A percentile compares a stretch with the other conserved stretches of the same genome.
Conservation (phyloP, 2,888 invertebrate genomes). For the Crocallis elinguaria region DNA sequence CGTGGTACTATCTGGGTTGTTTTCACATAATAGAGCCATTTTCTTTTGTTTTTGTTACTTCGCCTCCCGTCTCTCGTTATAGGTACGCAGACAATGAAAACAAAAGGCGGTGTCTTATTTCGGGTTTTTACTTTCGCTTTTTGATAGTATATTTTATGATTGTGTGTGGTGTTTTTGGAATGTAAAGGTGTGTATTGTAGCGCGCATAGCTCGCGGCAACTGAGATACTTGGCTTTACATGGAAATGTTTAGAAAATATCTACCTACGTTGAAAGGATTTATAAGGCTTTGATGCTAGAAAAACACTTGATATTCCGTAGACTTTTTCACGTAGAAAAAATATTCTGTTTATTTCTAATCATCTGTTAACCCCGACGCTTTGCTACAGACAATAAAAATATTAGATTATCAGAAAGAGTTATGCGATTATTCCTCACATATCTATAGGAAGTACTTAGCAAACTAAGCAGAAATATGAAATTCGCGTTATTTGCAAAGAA, state of each 20-base stretch:
- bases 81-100: conserved; percentile 81
- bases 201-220: conserved; percentile 24
- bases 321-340: background rate
- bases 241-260: conserved; percentile 27
- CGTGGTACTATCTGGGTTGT: conserved; percentile 80
- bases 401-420: conserved; percentile 8
- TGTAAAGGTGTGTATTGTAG: conserved; percentile 45
- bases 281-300: conserved; percentile 16
- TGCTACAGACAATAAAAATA: too few species aligned
- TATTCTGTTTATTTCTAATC: conserved; percentile 16
- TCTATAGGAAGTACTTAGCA: too few species aligned
- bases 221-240: conserved; percentile 19
- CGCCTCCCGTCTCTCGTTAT: conserved; percentile 73
- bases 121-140: conserved; percentile 65
- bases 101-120: conserved; percentile 80
- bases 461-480: background rate
- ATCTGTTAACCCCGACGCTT: too few species aligned
- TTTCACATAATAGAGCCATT: conserved; percentile 85
- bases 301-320: background rate
- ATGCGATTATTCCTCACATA: conserved; percentile 7
- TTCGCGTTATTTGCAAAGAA: too few species aligned
- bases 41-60: conserved; percentile 83
- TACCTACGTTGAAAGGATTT: conserved; percentile 15
- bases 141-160: conserved; percentile 59
- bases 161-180: conserved; percentile 49